These are phyloP conservation scores for Pissodes strobi DNA, from an alignment of 1,140 invertebrate genomes.

Conservation along the genomic window DNA sequence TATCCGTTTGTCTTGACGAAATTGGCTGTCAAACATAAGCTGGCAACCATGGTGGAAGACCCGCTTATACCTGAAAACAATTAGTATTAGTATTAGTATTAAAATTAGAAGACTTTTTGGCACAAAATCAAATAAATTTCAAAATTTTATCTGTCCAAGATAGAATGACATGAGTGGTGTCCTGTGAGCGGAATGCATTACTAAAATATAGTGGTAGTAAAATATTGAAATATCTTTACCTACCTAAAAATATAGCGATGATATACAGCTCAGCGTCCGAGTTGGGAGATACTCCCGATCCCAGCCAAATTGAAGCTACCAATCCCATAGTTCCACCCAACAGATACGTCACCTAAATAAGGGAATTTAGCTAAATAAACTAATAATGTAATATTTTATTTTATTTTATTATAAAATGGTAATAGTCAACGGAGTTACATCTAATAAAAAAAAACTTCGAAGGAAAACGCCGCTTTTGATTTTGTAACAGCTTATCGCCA, in stretches of 20 bases:
- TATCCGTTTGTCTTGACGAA: constrained; percentile 86
- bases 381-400: background rate
- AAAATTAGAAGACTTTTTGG: background rate
- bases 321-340: constrained; percentile 67
- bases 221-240: no score
- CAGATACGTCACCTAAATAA: constrained; percentile 67
- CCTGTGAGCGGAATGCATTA: no score
- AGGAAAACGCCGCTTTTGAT: no score
- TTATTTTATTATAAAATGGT: background rate
- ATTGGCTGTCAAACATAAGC: constrained; percentile 89
- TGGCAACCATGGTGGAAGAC: constrained; percentile 86
- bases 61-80: constrained; percentile 72
- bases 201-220: no score
- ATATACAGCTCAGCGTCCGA: constrained; percentile 64
- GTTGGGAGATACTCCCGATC: constrained; percentile 57
- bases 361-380: constrained; percentile 5
- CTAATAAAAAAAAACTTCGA: no score
- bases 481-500: no score
- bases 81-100: background rate
- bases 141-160: no score
- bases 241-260: constrained; percentile 71
- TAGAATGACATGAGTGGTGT: no score
- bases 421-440: background rate
- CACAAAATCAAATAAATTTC: constrained; percentile 49
- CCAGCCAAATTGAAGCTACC: constrained; percentile 67